Evolutionary conservation across 2,113 vertebrate genomes (phyloP).

Genomic region (Dasyurus viverrinus): DNA sequence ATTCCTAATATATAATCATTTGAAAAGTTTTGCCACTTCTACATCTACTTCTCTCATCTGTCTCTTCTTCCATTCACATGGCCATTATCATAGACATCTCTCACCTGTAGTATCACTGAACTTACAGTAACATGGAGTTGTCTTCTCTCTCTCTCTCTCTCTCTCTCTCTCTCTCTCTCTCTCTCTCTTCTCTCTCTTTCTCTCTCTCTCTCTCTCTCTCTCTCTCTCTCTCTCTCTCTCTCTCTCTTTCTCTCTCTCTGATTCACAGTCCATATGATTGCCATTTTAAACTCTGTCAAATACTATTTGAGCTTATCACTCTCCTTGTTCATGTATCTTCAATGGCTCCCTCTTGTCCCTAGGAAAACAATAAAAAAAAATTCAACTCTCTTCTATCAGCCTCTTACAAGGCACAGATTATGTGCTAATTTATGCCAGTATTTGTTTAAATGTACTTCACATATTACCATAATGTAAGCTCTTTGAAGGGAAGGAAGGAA

Average conservation of each 20-base stretch:
- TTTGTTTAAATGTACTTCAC: neutral
- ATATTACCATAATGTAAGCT: neutral
- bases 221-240: too few relatives aligned
- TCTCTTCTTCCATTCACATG: neutral
- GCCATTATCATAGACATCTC: neutral
- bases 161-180: too few relatives aligned
- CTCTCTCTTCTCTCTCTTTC: accelerated
- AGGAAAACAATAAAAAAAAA: neutral
- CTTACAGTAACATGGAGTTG: too few relatives aligned
- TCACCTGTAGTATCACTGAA: neutral
- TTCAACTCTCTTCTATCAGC: neutral
- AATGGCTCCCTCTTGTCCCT: neutral
- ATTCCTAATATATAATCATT: neutral
- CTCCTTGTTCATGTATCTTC: neutral
- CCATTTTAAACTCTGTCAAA: neutral
- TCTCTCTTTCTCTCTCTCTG: too few relatives aligned
- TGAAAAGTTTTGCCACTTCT: neutral
- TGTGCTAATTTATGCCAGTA: neutral
- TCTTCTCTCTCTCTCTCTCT: neutral
- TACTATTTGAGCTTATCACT: neutral
- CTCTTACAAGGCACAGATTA: neutral
- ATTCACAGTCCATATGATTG: neutral
- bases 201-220: too few relatives aligned
- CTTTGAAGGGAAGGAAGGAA: neutral
- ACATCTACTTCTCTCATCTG: neutral